phyloP scores from a whole-genome alignment of 2,797 vertebrate species.

The Spinus olivaceus region DNA sequence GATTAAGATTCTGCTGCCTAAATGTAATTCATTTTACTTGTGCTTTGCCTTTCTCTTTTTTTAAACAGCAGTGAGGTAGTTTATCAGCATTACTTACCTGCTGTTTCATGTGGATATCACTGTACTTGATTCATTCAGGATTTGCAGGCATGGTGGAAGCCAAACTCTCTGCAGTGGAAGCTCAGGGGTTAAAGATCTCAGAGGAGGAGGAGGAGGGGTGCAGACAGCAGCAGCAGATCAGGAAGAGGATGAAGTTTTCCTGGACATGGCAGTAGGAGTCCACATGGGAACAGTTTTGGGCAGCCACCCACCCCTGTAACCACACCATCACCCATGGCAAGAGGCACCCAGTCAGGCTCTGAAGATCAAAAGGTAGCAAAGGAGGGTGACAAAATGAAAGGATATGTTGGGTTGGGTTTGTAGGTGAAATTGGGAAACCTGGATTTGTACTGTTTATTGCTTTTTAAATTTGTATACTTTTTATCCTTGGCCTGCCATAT shows the following conservation, averaged over 20 bases:
- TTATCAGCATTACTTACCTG: background rate
- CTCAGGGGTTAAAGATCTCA: background rate
- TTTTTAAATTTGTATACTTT: background rate
- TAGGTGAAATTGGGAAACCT: background rate
- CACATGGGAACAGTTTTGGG: background rate
- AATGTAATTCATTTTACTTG: background rate
- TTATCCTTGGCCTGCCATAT: background rate
- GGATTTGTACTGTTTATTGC: background rate
- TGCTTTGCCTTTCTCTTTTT: background rate
- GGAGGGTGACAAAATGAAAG: background rate
- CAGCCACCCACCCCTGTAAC: background rate
- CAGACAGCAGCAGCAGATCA: background rate
- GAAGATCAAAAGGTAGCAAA: background rate
- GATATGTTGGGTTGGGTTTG: background rate
- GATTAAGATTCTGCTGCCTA: background rate
- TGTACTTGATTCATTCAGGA: background rate
- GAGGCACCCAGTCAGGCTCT: background rate
- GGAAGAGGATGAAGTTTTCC: background rate
- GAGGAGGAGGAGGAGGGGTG: background rate
- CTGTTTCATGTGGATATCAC: background rate
- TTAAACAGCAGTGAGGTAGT: background rate
- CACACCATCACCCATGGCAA: rapidly evolving
- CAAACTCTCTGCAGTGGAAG: background rate
- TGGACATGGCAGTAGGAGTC: background rate
- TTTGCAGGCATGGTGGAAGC: background rate